These are phyloP conservation scores for Eustalomyia histrio DNA, from an alignment of 2,888 invertebrate genomes.

Conservation along the genomic window DNA sequence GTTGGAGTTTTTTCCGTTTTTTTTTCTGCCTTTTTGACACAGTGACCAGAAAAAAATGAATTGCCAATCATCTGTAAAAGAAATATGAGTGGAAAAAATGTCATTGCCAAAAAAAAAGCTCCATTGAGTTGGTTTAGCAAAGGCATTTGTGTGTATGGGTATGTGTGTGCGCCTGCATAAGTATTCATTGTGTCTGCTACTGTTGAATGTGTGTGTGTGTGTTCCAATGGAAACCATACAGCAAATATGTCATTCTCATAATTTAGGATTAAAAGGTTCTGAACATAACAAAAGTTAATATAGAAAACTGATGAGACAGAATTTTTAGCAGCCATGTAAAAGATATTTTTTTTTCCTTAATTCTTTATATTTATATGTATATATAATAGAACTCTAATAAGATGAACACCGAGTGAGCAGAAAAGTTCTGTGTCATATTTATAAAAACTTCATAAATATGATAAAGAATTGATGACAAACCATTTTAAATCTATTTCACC, in stretches of 20 bases:
- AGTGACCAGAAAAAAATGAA: slow-evolving; percentile 51
- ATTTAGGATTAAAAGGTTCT: slow-evolving; percentile 43
- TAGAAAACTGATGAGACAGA: background rate
- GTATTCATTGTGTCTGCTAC: background rate
- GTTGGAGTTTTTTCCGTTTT: background rate
- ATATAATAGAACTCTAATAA: too few species aligned
- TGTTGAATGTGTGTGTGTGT: background rate
- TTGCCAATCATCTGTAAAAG: slow-evolving; percentile 56
- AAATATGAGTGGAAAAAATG: slow-evolving; percentile 43
- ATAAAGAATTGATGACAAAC: too few species aligned
- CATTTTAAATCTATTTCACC: too few species aligned
- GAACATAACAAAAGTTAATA: background rate
- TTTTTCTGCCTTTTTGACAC: slow-evolving; percentile 35
- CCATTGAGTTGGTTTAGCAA: slow-evolving; percentile 22
- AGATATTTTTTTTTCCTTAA: background rate
- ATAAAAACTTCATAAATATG: too few species aligned
- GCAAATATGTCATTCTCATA: slow-evolving; percentile 36
- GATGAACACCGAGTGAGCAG: too few species aligned
- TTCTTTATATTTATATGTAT: too few species aligned
- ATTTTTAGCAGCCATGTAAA: background rate
- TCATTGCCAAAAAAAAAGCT: slow-evolving; percentile 53
- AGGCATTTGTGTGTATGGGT: background rate
- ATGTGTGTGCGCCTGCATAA: background rate
- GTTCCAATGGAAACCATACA: slow-evolving; percentile 18
- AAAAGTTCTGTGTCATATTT: too few species aligned